Evolutionary conservation across 2,888 invertebrate genomes (phyloP), one percentile per base, ranked within the genome.

Genomic region (Herminia tarsipennalis): DNA sequence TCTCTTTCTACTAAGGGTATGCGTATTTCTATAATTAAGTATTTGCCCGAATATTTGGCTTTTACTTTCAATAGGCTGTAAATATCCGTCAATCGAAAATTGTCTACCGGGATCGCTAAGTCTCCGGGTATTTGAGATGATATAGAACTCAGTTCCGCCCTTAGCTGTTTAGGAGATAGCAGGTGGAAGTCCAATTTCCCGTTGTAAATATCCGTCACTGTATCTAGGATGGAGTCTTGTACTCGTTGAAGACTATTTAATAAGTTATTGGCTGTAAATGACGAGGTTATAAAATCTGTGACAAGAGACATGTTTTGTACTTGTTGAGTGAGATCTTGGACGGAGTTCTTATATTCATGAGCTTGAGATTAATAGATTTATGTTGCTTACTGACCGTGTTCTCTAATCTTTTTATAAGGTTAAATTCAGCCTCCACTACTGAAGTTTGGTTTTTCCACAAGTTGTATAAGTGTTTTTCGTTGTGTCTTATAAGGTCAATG

Each of bases 361-460:
- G 2, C 4, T 30, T 27, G 20, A 34, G 33, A 6, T 41, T 27
- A 2, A 40, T 40, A 2, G 18, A 18, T 40, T 40, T 40, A 13
- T 40, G 39, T 0, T 40, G 32, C 1, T 24, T 16, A 4, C 13
- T 21, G 2, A 34, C 21, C 1, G 40, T 33, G 3, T 16, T 25
- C n/a, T 41, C 34, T 6, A 33, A 28, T n/a, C 41, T 41, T 16
- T 41, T 41, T 8, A 41, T 33, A 0, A 41, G 33, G 16, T 34
- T 41, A 3, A 41, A 34, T 21, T 42, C 44, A 10, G 33, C 34
- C 34, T 45, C 38, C 6, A 34, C 28, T 8, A 45, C 12, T 0
- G 33, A 45, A 1, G 44, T 45, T 33, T 45, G 44, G 12, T 45
- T 45, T 22, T 45, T 38, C 28, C 30, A 27, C 6, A 40, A 14